Percentiles rank a stretch among this genome's conserved stretches.
phyloP scores from a whole-genome alignment of 2,797 vertebrate species.

The Schizothorax lantsangensis region DNA sequence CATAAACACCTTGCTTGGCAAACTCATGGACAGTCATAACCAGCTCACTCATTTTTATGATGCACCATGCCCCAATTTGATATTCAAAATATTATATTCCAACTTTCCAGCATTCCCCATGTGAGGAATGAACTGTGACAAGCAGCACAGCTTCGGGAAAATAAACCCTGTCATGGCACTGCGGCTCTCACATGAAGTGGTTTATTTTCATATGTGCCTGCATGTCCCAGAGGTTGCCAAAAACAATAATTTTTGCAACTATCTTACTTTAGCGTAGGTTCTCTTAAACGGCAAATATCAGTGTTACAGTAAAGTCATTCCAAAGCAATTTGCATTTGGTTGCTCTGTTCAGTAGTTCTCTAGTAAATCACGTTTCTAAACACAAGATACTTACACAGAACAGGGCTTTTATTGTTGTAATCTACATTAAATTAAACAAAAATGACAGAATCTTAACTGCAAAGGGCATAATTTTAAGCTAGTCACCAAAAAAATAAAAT shows the following conservation, averaged over 20 bases:
- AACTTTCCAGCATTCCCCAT: slow-evolving; percentile 13
- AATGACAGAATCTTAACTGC: neutral
- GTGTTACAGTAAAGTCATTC: neutral
- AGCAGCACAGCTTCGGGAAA: slow-evolving; percentile 19
- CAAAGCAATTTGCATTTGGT: neutral
- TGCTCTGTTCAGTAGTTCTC: neutral
- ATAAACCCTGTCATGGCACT: slow-evolving; percentile 29
- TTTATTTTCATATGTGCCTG: slow-evolving; percentile 32
- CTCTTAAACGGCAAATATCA: neutral
- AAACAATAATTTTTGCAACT: slow-evolving; percentile 4
- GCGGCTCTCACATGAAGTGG: slow-evolving; percentile 3
- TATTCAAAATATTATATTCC: slow-evolving; percentile 31
- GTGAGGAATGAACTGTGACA: slow-evolving; percentile 42
- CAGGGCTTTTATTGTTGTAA: neutral
- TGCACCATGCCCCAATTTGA: slow-evolving; percentile 30
- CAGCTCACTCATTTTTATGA: neutral
- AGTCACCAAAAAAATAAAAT: neutral
- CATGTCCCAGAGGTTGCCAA: slow-evolving; percentile 30
- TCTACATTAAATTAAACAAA: neutral
- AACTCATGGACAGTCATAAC: neutral
- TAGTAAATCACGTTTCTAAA: neutral
- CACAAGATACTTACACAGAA: neutral
- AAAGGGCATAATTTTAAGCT: neutral
- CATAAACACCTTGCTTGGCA: neutral
- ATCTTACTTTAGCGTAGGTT: neutral